A percentile compares a stretch with the other conserved stretches of the same genome.
These are phyloP conservation scores for Panthera uncia DNA, from an alignment of 2,113 vertebrate genomes.

Conservation along the genomic window DNA sequence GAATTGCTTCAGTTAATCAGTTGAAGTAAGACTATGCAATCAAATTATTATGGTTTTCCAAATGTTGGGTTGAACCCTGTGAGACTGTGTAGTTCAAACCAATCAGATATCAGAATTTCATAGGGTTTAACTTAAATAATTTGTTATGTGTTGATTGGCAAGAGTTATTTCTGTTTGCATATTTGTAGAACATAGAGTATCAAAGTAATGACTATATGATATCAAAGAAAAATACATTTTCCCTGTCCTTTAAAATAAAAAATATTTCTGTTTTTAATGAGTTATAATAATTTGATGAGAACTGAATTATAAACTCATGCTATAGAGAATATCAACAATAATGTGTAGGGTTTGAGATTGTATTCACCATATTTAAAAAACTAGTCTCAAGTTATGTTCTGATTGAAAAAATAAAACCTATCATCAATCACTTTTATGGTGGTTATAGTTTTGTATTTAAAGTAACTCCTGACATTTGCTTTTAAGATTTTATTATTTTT, in stretches of 20 bases:
- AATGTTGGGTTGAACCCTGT: not conserved
- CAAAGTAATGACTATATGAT: constrained; percentile 2
- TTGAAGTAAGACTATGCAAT: not conserved
- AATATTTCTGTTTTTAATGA: not conserved
- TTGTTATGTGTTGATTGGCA: not conserved
- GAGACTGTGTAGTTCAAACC: not conserved
- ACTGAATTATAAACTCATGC: not conserved
- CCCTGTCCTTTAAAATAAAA: constrained; percentile 33
- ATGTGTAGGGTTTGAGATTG: not conserved
- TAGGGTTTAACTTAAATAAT: not conserved
- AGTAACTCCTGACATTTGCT: not conserved
- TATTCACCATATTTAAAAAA: not conserved
- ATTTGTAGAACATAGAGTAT: not conserved
- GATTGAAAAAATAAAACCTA: constrained; percentile 31
- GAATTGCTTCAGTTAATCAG: not conserved
- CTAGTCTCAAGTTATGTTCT: not conserved
- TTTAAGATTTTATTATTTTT: constrained; percentile 4
- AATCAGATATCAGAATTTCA: not conserved
- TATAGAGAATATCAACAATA: constrained; percentile 17
- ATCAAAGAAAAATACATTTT: not conserved
- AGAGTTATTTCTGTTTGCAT: constrained; percentile 45
- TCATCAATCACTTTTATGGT: not conserved
- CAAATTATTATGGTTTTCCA: constrained; percentile 22
- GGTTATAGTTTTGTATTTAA: not conserved
- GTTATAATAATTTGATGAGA: not conserved